These are phyloP conservation scores for Crambe crambe DNA, from an alignment of 37 sponge, comb jelly and placozoan species.

Conservation along the genomic window DNA sequence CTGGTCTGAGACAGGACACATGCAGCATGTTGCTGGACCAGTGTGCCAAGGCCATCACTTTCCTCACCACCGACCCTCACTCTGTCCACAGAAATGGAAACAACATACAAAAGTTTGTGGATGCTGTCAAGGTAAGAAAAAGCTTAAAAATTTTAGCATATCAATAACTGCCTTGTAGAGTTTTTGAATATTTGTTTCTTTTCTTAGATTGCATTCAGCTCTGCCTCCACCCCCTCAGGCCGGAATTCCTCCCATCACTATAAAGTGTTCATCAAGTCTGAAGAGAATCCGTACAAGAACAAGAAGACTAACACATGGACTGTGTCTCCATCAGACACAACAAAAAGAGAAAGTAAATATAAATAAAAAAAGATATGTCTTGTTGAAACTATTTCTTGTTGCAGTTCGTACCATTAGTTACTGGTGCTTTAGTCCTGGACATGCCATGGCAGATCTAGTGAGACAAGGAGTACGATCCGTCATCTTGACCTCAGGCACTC, in stretches of 20 bases:
- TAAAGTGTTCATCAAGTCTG: slow-evolving; percentile 62
- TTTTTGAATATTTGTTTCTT: slow-evolving; percentile 11
- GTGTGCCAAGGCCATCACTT: slow-evolving; percentile 61
- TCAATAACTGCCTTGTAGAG: too few relatives aligned
- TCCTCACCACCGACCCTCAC: slow-evolving; percentile 36
- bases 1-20: slow-evolving; percentile 48
- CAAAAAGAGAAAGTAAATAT: slow-evolving; percentile 54
- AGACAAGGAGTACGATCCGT: slow-evolving; percentile 81
- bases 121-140: slow-evolving; percentile 64
- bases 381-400: not conserved
- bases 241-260: slow-evolving; percentile 11
- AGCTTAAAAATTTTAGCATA: too few relatives aligned
- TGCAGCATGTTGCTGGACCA: slow-evolving; percentile 42
- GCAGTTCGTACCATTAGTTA: slow-evolving; percentile 70
- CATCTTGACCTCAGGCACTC: slow-evolving; percentile 97
- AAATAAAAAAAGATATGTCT: not conserved
- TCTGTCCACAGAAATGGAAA: slow-evolving; percentile 49
- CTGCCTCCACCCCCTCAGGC: not conserved
- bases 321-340: not conserved
- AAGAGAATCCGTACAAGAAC: slow-evolving; percentile 23
- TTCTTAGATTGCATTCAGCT: not conserved
- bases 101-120: slow-evolving; percentile 73
- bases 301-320: slow-evolving; percentile 49
- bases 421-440: slow-evolving; percentile 98
- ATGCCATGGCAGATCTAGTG: slow-evolving; percentile 80